Conservation (phyloP, 2,888 invertebrate species). For the Drosophila pseudotalamancana region DNA sequence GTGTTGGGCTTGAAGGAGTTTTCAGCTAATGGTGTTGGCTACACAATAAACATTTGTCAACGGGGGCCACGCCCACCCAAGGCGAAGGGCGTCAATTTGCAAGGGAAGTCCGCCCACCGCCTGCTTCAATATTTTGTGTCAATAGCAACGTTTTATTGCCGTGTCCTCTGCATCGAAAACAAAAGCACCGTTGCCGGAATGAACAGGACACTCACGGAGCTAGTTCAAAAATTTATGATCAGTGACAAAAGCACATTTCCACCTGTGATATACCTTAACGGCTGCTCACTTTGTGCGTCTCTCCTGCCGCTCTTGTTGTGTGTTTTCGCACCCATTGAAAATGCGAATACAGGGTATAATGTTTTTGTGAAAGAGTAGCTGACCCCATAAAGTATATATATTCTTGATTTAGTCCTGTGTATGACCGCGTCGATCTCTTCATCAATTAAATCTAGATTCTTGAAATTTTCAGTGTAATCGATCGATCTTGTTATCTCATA, state of each 20-base stretch:
- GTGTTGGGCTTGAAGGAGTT: slow-evolving; percentile 26
- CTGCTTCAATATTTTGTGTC: slow-evolving; percentile 46
- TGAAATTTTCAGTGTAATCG: too few relatives aligned
- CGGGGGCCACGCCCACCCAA: slow-evolving; percentile 10
- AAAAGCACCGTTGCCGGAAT: slow-evolving; percentile 27
- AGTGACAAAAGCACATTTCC: slow-evolving; percentile 78
- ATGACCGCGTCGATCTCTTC: too few relatives aligned
- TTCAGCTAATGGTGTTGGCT: slow-evolving; percentile 65
- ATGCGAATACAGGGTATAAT: too few relatives aligned
- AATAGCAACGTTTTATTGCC: slow-evolving; percentile 73
- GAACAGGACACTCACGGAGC: slow-evolving; percentile 34
- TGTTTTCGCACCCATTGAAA: not conserved
- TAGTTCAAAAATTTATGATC: slow-evolving; percentile 74
- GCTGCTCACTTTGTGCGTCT: slow-evolving; percentile 5
- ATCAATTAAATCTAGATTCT: too few relatives aligned
- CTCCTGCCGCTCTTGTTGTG: not conserved
- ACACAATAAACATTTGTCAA: slow-evolving; percentile 74
- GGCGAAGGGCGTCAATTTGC: slow-evolving; percentile 53
- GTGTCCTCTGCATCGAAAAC: slow-evolving; percentile 46
- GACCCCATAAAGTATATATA: too few relatives aligned
- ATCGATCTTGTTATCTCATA: too few relatives aligned
- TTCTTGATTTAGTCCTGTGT: too few relatives aligned
- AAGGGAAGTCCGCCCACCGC: slow-evolving; percentile 24
- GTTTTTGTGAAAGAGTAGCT: too few relatives aligned
- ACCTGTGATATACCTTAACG: slow-evolving; percentile 71